phyloP scores from a whole-genome alignment of 2,797 vertebrate genomes.

The Harpagifer antarcticus region DNA sequence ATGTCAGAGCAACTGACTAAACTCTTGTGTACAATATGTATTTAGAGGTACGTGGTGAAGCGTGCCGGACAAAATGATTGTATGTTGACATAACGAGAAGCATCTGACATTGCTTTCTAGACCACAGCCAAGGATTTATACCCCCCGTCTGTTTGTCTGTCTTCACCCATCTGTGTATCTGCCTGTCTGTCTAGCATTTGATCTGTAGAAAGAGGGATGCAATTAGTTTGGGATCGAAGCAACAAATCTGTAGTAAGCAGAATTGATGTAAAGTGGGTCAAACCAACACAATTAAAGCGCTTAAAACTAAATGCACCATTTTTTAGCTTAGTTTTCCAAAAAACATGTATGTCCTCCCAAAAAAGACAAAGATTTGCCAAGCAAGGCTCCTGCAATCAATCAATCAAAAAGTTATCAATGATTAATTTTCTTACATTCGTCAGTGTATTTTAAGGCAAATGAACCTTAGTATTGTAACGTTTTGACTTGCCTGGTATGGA shows the following conservation, averaged over 20 bases:
- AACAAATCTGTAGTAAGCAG: conserved; percentile 34
- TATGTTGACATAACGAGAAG: conserved; percentile 82
- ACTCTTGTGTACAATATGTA: conserved; percentile 82
- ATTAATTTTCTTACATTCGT: conserved; percentile 49
- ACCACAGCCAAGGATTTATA: conserved; percentile 85
- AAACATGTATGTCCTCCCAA: conserved; percentile 29
- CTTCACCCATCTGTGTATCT: conserved; percentile 68
- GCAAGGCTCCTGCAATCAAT: conserved; percentile 56
- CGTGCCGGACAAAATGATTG: conserved; percentile 85
- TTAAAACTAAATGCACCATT: conserved; percentile 36
- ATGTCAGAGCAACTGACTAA: conserved; percentile 78
- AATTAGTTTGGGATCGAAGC: conserved; percentile 51
- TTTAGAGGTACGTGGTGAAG: conserved; percentile 77
- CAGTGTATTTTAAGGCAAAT: conserved; percentile 51
- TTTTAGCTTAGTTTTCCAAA: conserved; percentile 47
- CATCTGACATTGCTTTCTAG: conserved; percentile 83
- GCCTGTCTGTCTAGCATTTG: conserved; percentile 77
- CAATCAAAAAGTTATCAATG: conserved; percentile 41
- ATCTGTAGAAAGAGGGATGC: conserved; percentile 59
- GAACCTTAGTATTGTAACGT: conserved; percentile 29
- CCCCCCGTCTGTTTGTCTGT: conserved; percentile 59
- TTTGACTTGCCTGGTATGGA: conserved; percentile 42
- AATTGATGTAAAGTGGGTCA: conserved; percentile 54
- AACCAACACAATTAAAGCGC: conserved; percentile 26
- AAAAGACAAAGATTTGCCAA: conserved; percentile 35